A percentile compares a stretch with the other conserved stretches of the same genome.
These are phyloP conservation scores for Oscheius sp. DNA, from an alignment of 2,888 invertebrate species.

Conservation along the genomic window DNA sequence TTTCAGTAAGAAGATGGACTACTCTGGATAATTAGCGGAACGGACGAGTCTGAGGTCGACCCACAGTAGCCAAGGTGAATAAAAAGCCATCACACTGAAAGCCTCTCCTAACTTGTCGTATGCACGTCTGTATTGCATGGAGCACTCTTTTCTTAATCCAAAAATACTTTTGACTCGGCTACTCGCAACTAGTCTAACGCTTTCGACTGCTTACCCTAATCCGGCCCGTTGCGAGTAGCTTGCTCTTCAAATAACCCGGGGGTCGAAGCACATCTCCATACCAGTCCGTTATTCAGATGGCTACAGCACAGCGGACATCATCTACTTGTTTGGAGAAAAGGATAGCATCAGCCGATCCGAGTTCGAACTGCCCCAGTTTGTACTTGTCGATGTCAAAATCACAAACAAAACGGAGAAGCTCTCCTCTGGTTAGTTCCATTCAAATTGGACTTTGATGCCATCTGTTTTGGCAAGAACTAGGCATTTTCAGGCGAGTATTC, in stretches of 20 bases:
- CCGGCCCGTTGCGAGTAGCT: conserved; percentile 12
- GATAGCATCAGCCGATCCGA: conserved; percentile 44
- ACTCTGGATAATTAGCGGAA: not conserved
- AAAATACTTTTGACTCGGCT: conserved; percentile 14
- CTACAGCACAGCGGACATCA: conserved; percentile 63
- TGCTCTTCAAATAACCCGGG: too few relatives aligned
- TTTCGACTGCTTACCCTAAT: conserved; percentile 24
- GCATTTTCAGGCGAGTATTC: conserved; percentile 73
- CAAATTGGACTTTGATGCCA: not conserved
- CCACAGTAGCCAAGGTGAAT: conserved; percentile 30
- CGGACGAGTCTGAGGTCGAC: not conserved
- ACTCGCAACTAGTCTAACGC: conserved; percentile 40
- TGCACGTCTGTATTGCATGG: conserved; percentile 34
- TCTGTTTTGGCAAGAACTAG: not conserved
- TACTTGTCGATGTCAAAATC: conserved; percentile 52
- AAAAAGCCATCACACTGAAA: conserved; percentile 32
- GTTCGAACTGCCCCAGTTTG: conserved; percentile 62
- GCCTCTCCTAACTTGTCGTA: conserved; percentile 36
- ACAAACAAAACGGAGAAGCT: conserved; percentile 57
- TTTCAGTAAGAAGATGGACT: conserved; percentile 26
- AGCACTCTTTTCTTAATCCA: not conserved
- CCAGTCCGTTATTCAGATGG: conserved; percentile 53
- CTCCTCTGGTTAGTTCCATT: conserved; percentile 56
- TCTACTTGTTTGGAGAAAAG: conserved; percentile 52
- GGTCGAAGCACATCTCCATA: too few relatives aligned